Conservation (phyloP, 2,797 vertebrate genomes). For the Peromyscus aztecus region DNA sequence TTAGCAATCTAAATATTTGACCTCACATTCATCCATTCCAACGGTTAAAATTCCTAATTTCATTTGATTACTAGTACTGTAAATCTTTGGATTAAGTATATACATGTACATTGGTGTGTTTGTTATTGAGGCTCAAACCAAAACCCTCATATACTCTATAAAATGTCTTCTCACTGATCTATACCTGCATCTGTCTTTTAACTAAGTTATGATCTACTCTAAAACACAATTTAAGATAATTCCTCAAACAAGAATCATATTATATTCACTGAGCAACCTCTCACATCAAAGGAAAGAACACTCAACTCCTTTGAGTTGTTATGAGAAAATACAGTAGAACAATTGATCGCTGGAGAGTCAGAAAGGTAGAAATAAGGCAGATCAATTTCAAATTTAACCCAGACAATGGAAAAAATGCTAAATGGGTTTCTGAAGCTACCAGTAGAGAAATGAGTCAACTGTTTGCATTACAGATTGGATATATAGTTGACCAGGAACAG, state of each 20-base stretch:
- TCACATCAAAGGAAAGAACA: not conserved
- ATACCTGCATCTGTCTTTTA: not conserved
- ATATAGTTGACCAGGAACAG: conserved; percentile 68
- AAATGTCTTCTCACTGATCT: not conserved
- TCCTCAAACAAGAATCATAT: not conserved
- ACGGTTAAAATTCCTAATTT: not conserved
- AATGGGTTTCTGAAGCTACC: conserved; percentile 1
- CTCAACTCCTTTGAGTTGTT: not conserved
- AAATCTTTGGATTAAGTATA: not conserved
- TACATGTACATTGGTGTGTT: no score
- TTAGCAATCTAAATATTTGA: not conserved
- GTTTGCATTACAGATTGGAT: conserved; percentile 56
- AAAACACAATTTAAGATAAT: not conserved
- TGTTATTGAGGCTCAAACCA: not conserved
- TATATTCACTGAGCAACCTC: not conserved
- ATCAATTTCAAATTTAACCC: conserved; percentile 23
- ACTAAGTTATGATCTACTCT: not conserved
- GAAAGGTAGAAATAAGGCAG: not conserved
- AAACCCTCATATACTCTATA: not conserved
- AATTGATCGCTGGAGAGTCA: not conserved
- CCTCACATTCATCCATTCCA: not conserved
- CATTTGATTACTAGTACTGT: not conserved
- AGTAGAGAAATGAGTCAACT: conserved; percentile 37
- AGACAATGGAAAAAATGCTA: not conserved
- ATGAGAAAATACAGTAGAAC: not conserved